phyloP scores from a whole-genome alignment of 2,797 vertebrate genomes.

The Trichosurus vulpecula region DNA sequence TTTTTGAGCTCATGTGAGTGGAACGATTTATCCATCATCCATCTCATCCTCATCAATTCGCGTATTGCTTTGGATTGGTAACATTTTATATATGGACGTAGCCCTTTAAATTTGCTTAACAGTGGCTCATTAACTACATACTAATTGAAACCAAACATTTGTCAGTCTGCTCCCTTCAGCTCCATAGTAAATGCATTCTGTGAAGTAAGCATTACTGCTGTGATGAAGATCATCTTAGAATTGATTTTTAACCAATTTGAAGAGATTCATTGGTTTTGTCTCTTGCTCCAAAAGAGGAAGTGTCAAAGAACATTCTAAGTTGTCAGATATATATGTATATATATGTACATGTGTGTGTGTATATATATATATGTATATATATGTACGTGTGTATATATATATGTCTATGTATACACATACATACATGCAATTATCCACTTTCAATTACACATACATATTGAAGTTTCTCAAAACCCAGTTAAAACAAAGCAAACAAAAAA shows the following conservation, averaged over 20 bases:
- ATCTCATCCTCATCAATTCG: not conserved
- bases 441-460: not conserved
- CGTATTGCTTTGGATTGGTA: slow-evolving; percentile 18
- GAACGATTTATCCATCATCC: slow-evolving; percentile 30
- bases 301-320: not conserved
- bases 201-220: slow-evolving; percentile 60
- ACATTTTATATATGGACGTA: slow-evolving; percentile 29
- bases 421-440: not conserved
- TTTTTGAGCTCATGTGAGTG: slow-evolving; percentile 18
- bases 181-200: slow-evolving; percentile 63
- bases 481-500: not conserved
- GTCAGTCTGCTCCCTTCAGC: slow-evolving; percentile 63
- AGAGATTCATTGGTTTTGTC: slow-evolving; percentile 50
- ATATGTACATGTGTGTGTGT: not conserved
- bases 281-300: not conserved
- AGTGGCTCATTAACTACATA: slow-evolving; percentile 58
- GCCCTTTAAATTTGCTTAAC: slow-evolving; percentile 51
- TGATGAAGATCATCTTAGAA: slow-evolving; percentile 54
- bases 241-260: slow-evolving; percentile 70
- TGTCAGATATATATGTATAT: not conserved
- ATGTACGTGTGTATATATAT: not conserved
- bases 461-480: not conserved
- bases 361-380: not conserved
- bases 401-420: not conserved
- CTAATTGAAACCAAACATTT: slow-evolving; percentile 72